These are phyloP conservation scores for Thymelicus acteon DNA, from an alignment of 2,888 invertebrate species.

Conservation along the genomic window DNA sequence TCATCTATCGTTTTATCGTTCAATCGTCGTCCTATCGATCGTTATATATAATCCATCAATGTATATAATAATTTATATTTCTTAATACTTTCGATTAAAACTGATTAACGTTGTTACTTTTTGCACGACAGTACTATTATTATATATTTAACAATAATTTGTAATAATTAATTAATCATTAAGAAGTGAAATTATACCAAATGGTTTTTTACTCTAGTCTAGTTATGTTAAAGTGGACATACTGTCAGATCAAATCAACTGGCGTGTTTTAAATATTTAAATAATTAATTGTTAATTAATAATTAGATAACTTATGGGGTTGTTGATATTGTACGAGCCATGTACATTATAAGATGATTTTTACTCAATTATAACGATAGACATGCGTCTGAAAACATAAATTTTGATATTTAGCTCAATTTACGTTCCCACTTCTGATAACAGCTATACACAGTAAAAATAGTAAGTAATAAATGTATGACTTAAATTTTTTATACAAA, in stretches of 20 bases:
- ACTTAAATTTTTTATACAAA: too few relatives aligned
- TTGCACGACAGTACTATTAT: background rate
- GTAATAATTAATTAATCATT: conserved; percentile 12
- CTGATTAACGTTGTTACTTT: background rate
- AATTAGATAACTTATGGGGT: background rate
- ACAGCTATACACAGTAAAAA: too few relatives aligned
- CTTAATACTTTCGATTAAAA: background rate
- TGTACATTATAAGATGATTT: too few relatives aligned
- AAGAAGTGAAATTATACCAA: conserved; percentile 60
- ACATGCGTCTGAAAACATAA: too few relatives aligned
- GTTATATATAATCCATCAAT: too few relatives aligned
- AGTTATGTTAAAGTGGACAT: conserved; percentile 60
- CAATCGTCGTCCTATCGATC: too few relatives aligned
- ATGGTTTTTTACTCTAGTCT: conserved; percentile 68
- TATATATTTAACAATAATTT: conserved; percentile 14
- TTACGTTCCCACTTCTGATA: too few relatives aligned
- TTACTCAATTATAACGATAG: too few relatives aligned
- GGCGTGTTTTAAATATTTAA: background rate
- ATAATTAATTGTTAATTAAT: conserved; percentile 1
- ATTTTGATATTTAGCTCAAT: too few relatives aligned
- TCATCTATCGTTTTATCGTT: too few relatives aligned
- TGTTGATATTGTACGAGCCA: background rate
- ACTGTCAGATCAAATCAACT: conserved; percentile 33
- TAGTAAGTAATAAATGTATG: too few relatives aligned
- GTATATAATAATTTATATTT: too few relatives aligned